Conservation (phyloP, 1,140 invertebrate species). For the Colletes latitarsis region DNA sequence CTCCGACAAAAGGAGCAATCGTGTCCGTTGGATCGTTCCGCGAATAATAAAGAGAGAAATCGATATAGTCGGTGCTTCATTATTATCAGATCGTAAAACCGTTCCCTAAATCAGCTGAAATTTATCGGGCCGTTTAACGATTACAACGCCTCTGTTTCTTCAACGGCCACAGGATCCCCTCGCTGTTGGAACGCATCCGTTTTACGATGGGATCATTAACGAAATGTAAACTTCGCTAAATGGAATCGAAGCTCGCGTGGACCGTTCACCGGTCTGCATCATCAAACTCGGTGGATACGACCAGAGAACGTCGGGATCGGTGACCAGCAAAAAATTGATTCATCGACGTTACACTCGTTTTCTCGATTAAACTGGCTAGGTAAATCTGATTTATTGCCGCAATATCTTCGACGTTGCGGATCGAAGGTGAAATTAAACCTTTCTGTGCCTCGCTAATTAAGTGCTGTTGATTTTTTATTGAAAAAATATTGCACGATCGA, state of each 20-base stretch:
- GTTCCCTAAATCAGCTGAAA: conserved; percentile 17
- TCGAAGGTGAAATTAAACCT: not conserved
- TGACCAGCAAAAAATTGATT: not conserved
- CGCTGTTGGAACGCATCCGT: not conserved
- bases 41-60: conserved; percentile 8
- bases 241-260: not conserved
- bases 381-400: not conserved
- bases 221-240: conserved; percentile 26
- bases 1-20: not conserved
- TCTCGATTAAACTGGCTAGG: not conserved
- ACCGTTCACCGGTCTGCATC: not conserved
- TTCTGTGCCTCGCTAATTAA: no score
- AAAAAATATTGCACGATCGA: no score
- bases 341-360: not conserved
- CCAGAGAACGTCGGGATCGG: not conserved
- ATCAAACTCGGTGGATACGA: not conserved
- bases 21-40: not conserved
- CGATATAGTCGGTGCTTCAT: conserved; percentile 26
- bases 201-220: conserved; percentile 39
- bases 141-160: conserved; percentile 24
- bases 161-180: not conserved
- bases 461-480: no score
- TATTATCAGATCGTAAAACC: conserved; percentile 37
- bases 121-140: conserved; percentile 35
- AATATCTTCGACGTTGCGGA: not conserved